Conservation (phyloP, 2,888 invertebrate genomes). For the Cremastinae sp. region DNA sequence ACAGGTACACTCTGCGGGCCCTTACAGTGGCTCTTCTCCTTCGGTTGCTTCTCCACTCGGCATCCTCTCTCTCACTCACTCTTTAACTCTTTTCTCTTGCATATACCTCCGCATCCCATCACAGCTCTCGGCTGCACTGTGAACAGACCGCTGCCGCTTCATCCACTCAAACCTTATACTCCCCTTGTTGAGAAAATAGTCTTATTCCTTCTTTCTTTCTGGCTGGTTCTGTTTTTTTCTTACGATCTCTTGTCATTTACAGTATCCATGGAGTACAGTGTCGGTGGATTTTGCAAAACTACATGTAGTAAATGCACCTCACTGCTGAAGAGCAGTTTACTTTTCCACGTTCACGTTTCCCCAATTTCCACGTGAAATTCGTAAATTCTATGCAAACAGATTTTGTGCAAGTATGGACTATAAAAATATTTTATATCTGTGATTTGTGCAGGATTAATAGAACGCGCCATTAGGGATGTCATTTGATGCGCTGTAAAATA, state of each 20-base stretch:
- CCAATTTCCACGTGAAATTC: constrained; percentile 53
- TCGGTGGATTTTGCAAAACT: constrained; percentile 56
- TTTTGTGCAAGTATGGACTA: constrained; percentile 21
- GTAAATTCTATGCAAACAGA: constrained; percentile 50
- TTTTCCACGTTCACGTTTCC: constrained; percentile 37
- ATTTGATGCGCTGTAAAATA: constrained; percentile 35
- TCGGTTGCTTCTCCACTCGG: constrained; percentile 70
- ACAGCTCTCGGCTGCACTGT: constrained; percentile 56
- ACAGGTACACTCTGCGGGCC: constrained; percentile 79
- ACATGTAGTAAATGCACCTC: constrained; percentile 55
- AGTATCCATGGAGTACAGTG: constrained; percentile 47
- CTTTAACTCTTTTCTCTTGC: constrained; percentile 46
- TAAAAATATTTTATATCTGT: constrained; percentile 24
- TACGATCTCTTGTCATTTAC: constrained; percentile 51
- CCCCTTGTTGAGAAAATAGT: constrained; percentile 58
- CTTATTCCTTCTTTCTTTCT: constrained; percentile 50
- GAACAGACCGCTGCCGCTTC: constrained; percentile 61
- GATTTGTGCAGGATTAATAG: constrained; percentile 20
- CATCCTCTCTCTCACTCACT: constrained; percentile 48
- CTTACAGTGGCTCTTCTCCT: constrained; percentile 79
- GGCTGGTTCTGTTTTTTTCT: constrained; percentile 12
- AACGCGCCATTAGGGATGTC: constrained; percentile 26
- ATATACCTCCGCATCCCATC: constrained; percentile 60
- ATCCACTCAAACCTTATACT: constrained; percentile 58
- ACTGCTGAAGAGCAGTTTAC: constrained; percentile 39